Evolutionary conservation across 2,888 invertebrate species (phyloP), one percentile per base, ranked within the genome.

Genomic region (Coelinius sp.): DNA sequence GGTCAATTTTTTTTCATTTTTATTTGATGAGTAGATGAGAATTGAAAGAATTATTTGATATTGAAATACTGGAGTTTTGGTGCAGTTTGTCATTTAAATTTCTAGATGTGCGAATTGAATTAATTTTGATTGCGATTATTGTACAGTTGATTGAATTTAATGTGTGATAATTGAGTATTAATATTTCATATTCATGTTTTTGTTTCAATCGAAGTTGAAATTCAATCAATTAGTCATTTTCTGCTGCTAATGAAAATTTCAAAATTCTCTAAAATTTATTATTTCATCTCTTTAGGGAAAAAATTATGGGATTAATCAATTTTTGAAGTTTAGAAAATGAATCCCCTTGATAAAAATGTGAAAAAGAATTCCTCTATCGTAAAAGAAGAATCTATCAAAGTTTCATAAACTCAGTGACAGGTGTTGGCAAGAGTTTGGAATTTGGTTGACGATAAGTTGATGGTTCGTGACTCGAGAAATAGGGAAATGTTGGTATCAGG

Each of bases 361-460:
- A n/a, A n/a, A n/a, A n/a, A n/a, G n/a, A n/a, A n/a, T n/a, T 41
- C n/a, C n/a, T 35, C 35, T 8, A 35, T 6, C 24, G 10, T 17
- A 1, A 27, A 56, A 27, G 20, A 27, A 56, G n/a, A 27, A 53
- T 5, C 24, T 25, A 10, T 14, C 1, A 27, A 56, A 56, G 27
- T 56, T 35, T 59, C 59, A 59, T 59, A 59, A 59, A 59, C 59
- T 59, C 3, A 17, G 59, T 17, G 59, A 59, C 59, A 59, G 59
- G 59, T 59, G 59, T 59, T 59, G 14, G 27, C 56, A 12, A 20
- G 4, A 35, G 59, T 59, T 59, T 59, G 31, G 17, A 31, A 59
- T 59, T 59, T 59, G 31, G 5, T 31, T 3, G 10, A 1, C 25
- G 10, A 20, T 12, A 24, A 27, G 25, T 56, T 35, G 41, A 31